phyloP scores from a whole-genome alignment of 2,797 vertebrate genomes.

The Momotus momota region DNA sequence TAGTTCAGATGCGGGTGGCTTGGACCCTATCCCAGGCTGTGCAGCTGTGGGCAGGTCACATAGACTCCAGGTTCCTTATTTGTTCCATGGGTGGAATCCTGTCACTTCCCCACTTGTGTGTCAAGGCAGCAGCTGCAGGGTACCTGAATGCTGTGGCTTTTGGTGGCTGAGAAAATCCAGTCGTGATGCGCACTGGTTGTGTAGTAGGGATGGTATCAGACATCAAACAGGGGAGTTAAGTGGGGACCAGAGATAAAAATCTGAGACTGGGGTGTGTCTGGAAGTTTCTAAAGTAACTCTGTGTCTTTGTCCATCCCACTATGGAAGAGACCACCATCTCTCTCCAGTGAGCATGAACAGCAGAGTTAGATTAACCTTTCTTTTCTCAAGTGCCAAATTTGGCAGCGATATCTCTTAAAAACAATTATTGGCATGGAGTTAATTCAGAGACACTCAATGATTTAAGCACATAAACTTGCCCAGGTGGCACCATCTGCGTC shows the following conservation, averaged over 20 bases:
- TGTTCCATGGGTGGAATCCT: not conserved
- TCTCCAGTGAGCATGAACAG: not conserved
- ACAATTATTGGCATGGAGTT: not conserved
- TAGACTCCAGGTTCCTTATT: not conserved
- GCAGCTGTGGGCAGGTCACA: not conserved
- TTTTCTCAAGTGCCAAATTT: not conserved
- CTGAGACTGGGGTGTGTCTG: not conserved
- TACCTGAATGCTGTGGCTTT: rapidly evolving
- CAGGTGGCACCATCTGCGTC: not conserved
- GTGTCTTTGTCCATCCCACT: not conserved
- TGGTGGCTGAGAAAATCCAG: not conserved
- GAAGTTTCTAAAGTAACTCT: not conserved
- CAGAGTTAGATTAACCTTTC: not conserved
- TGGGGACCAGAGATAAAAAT: not conserved
- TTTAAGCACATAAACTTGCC: not conserved
- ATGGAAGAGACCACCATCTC: not conserved
- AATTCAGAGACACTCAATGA: not conserved
- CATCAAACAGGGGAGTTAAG: rapidly evolving
- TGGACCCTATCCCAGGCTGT: not conserved
- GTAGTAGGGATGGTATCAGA: not conserved
- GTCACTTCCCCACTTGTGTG: not conserved
- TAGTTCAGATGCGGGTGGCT: not conserved
- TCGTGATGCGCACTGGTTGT: not conserved
- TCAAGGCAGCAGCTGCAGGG: not conserved
- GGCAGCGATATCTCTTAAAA: not conserved